These are phyloP conservation scores for Gisinianus flammeolus DNA, from an alignment of 2,888 invertebrate genomes.

Conservation along the genomic window DNA sequence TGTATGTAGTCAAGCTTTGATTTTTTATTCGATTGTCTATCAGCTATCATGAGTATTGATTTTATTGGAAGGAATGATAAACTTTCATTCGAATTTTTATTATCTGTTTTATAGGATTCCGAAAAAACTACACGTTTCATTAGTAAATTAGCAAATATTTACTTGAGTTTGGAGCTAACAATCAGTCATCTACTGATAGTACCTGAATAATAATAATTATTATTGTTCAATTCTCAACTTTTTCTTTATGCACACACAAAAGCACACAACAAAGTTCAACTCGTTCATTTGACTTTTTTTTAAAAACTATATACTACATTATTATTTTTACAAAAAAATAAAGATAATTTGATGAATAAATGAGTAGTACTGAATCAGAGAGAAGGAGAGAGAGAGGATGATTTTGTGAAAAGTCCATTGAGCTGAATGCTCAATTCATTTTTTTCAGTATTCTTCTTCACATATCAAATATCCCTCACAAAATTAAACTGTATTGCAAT, in stretches of 20 bases:
- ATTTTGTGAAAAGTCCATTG: not conserved
- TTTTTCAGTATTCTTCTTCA: too few relatives aligned
- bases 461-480: too few relatives aligned
- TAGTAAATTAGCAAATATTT: not conserved
- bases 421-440: too few relatives aligned
- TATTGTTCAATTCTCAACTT: not conserved
- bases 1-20: too few relatives aligned
- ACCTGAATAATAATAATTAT: too few relatives aligned
- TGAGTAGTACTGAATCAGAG: not conserved
- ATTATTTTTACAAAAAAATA: too few relatives aligned
- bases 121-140: not conserved
- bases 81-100: slow-evolving; percentile 12
- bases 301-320: too few relatives aligned
- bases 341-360: too few relatives aligned
- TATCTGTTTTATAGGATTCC: not conserved
- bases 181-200: too few relatives aligned
- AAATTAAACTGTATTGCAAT: too few relatives aligned
- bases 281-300: too few relatives aligned
- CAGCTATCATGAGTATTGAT: not conserved
- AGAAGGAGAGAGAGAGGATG: not conserved
- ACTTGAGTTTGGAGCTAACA: too few relatives aligned
- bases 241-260: not conserved
- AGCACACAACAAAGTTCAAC: not conserved
- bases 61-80: not conserved
- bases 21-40: not conserved